Percentiles rank a stretch among this genome's conserved stretches.
These are phyloP conservation scores for Oophaga pumilio DNA, from an alignment of 2,113 vertebrate species.

Conservation along the genomic window DNA sequence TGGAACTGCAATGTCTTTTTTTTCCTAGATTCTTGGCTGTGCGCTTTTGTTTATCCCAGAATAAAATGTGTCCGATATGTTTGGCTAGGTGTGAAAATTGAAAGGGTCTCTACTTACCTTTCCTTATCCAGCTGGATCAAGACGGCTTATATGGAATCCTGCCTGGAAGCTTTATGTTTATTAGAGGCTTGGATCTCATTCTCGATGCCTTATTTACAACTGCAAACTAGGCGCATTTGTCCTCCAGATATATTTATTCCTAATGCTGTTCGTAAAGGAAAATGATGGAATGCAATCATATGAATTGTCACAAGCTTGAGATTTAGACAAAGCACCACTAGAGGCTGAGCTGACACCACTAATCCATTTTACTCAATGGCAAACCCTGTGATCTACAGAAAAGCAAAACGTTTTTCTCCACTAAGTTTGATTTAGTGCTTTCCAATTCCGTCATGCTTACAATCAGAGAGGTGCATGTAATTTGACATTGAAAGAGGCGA, in stretches of 20 bases:
- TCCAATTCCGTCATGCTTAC: conserved; percentile 35
- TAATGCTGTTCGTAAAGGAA: conserved; percentile 26
- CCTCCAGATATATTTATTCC: conserved; percentile 31
- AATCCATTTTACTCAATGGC: conserved; percentile 53
- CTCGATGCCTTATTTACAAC: conserved; percentile 42
- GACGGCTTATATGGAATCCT: neutral
- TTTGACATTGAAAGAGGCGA: conserved; percentile 46
- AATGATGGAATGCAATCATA: conserved; percentile 50
- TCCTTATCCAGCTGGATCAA: conserved; percentile 28
- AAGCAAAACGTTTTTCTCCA: conserved; percentile 53
- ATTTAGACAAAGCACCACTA: conserved; percentile 56
- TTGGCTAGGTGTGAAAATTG: conserved; percentile 28
- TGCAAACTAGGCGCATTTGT: conserved; percentile 19
- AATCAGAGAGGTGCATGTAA: conserved; percentile 33
- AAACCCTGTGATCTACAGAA: conserved; percentile 51
- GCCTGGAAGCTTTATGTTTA: conserved; percentile 23
- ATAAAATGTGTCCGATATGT: conserved; percentile 21
- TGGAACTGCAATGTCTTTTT: neutral
- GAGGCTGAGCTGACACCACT: conserved; percentile 55
- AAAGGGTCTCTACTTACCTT: conserved; percentile 13
- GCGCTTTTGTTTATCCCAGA: conserved; percentile 12
- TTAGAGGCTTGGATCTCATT: conserved; percentile 18
- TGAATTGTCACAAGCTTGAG: conserved; percentile 49
- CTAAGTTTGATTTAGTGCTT: conserved; percentile 57
- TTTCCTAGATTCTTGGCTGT: neutral